Evolutionary conservation across 2,888 invertebrate species (phyloP), one percentile per base, ranked within the genome.

Genomic region (Craniophora ligustri): DNA sequence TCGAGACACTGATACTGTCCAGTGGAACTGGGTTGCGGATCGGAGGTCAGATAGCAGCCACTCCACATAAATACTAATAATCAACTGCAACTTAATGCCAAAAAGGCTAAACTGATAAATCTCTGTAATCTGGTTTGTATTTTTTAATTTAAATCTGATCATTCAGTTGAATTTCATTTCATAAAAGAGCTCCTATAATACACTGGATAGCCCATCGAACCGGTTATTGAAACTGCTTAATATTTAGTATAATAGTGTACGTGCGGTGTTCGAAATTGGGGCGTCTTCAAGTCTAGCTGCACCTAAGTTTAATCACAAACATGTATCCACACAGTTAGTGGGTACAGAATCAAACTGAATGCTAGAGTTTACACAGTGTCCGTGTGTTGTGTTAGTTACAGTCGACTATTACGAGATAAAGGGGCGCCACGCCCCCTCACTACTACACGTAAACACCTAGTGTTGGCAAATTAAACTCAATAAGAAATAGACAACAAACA

Each of bases 201-300:
- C 49, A 48, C 35, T 54, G 40, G 36, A 64, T 64, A 39, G 56
- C 44, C 40, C 36, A 60, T 46, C 44, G 38, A 18, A 53, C 49
- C 40, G 44, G 38, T 49, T 61, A 48, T 57, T 68, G 54, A 56
- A 56, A 55, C 55, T 49, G 32, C 47, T 69, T 46, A 69, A 63
- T 67, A 63, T 69, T 69, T 63, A 67, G 48, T 56, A 23, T 59
- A 63, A 62, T 66, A 41, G 45, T 40, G 47, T 30, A 62, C 47
- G 55, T 69, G 67, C 42, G 41, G 47, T 31, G 28, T 48, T 45
- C 38, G 15, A 50, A 56, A 50, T 50, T 40, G 53, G 35, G 44
- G 50, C 47, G 28, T 56, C 36, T 51, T 34, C 30, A 18, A 48
- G 42, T 49, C 18, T 18, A 21, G 21, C 7, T 19, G 19, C 5